phyloP scores from a whole-genome alignment of 1,140 invertebrate genomes.

The Saccostrea cuccullata region DNA sequence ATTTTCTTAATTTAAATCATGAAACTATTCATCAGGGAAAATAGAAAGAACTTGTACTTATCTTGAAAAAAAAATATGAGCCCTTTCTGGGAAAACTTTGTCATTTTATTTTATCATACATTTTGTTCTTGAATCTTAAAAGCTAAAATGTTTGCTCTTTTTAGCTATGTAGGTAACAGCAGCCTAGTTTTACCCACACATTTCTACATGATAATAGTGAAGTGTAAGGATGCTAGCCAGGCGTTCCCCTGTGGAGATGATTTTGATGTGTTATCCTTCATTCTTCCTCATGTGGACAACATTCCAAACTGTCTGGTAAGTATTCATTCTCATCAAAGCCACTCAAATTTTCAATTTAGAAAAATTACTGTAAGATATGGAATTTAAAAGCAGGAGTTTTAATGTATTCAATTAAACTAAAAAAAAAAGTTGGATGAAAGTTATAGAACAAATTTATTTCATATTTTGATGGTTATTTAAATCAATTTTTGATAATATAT shows the following conservation, averaged over 20 bases:
- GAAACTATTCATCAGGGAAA: too few relatives aligned
- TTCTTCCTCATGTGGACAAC: conserved; percentile 58
- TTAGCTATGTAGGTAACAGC: conserved; percentile 32
- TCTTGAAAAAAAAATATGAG: too few relatives aligned
- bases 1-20: too few relatives aligned
- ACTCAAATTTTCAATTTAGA: not conserved
- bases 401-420: not conserved
- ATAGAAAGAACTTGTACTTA: too few relatives aligned
- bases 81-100: too few relatives aligned
- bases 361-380: not conserved
- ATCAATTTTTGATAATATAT: too few relatives aligned
- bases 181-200: conserved; percentile 61
- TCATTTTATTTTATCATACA: too few relatives aligned
- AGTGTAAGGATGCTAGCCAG: conserved; percentile 47
- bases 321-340: not conserved
- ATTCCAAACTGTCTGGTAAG: conserved; percentile 65
- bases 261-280: conserved; percentile 60
- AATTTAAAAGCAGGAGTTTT: not conserved
- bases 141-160: not conserved
- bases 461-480: too few relatives aligned
- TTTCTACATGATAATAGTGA: conserved; percentile 58
- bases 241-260: conserved; percentile 44
- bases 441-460: not conserved
- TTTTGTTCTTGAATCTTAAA: too few relatives aligned
- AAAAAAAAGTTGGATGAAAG: not conserved